Conservation (phyloP, 1,140 invertebrate species). For the Drosophila parvula region DNA sequence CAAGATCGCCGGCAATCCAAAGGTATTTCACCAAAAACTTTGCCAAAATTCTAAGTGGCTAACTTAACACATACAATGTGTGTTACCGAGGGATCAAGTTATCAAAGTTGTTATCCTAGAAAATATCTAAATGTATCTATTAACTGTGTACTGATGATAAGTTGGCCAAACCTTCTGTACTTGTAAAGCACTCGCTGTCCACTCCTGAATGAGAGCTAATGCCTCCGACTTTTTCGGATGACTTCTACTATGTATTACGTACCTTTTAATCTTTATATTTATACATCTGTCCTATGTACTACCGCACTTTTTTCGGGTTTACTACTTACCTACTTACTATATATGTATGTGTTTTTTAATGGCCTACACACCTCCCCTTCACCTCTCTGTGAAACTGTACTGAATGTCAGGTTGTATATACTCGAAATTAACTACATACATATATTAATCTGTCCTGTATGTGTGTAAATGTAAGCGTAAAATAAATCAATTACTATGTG, state of each 20-base stretch:
- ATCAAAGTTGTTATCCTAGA: conserved; percentile 41
- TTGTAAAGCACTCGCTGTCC: conserved; percentile 50
- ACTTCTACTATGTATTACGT: conserved; percentile 28
- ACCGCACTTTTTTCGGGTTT: conserved; percentile 36
- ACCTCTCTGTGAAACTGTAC: conserved; percentile 55
- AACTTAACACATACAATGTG: conserved; percentile 12
- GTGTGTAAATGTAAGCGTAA: conserved; percentile 53
- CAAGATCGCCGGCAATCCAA: conserved; percentile 77
- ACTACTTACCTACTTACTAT: conserved; percentile 10
- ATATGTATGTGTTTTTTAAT: conserved; percentile 22
- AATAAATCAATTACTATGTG: conserved; percentile 73
- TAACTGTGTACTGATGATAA: conserved; percentile 23
- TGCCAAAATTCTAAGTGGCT: conserved; percentile 76
- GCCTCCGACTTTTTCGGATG: conserved; percentile 44
- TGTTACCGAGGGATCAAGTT: conserved; percentile 65
- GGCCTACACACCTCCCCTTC: conserved; percentile 14
- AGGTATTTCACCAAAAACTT: conserved; percentile 83
- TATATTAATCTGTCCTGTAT: conserved; percentile 44
- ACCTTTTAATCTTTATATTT: conserved; percentile 27
- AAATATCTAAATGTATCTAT: conserved; percentile 51
- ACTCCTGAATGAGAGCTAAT: conserved; percentile 28
- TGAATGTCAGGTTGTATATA: conserved; percentile 57
- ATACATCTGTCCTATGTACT: conserved; percentile 24
- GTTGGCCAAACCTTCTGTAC: conserved; percentile 28
- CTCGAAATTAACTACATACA: conserved; percentile 9